Evolutionary conservation across 2,113 vertebrate species (phyloP).

Genomic region (Smithornis capensis): DNA sequence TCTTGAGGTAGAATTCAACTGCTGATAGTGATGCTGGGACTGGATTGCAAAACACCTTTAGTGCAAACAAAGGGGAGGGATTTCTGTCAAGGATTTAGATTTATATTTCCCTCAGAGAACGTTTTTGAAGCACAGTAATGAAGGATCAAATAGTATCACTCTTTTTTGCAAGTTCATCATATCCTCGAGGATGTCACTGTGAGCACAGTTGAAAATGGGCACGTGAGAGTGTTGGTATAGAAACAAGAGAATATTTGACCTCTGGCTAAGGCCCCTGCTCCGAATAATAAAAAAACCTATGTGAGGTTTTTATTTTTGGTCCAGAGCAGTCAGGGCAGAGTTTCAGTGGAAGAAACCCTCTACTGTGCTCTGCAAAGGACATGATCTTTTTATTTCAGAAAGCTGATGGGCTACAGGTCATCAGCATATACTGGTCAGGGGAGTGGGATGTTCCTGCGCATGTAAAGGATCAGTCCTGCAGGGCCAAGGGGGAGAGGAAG

Average conservation of each 20-base stretch:
- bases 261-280: neutral
- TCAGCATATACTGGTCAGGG: neutral
- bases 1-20: neutral
- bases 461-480: neutral
- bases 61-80: neutral
- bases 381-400: neutral
- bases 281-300: neutral
- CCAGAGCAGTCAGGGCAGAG: neutral
- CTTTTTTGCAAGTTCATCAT: neutral
- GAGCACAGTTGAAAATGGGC: neutral
- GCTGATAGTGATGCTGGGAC: neutral
- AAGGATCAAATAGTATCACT: neutral
- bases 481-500: neutral
- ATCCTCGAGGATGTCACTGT: neutral
- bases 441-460: neutral
- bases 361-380: neutral
- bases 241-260: neutral
- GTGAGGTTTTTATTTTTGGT: neutral
- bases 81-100: neutral
- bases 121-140: neutral
- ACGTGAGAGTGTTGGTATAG: neutral
- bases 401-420: neutral
- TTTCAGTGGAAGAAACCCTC: neutral
- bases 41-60: neutral
- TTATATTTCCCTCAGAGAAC: slow-evolving; percentile 2